These are phyloP conservation scores for Elephas maximus DNA, from an alignment of 2,113 vertebrate species.

Conservation along the genomic window DNA sequence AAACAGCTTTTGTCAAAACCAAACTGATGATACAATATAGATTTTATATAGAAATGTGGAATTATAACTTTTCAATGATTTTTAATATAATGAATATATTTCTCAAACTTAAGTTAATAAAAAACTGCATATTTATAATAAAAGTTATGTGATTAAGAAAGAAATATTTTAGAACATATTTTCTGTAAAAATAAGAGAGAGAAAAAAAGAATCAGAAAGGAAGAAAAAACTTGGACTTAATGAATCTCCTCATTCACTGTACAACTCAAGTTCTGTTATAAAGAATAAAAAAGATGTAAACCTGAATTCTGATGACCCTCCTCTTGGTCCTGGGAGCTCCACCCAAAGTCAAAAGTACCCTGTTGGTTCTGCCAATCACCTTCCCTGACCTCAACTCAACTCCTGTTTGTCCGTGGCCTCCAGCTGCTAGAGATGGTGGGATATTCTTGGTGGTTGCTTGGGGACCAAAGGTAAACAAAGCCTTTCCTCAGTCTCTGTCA, in stretches of 20 bases:
- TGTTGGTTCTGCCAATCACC: neutral
- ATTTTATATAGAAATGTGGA: constrained; percentile 28
- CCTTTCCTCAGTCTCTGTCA: neutral
- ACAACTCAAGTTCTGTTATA: neutral
- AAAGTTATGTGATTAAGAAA: constrained; percentile 40
- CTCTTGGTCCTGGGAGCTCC: neutral
- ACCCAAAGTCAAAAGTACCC: neutral
- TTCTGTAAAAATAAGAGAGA: constrained; percentile 35
- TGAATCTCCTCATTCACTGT: neutral
- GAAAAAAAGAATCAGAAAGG: neutral
- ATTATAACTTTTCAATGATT: constrained; percentile 35
- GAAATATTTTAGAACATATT: constrained; percentile 51
- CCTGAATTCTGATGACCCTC: neutral
- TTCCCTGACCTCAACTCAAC: neutral
- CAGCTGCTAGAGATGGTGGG: neutral
- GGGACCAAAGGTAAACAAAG: neutral
- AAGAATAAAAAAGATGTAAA: neutral
- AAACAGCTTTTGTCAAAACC: constrained; percentile 55
- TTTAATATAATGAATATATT: constrained; percentile 26
- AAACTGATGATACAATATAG: neutral
- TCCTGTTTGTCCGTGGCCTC: neutral
- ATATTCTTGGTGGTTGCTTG: neutral
- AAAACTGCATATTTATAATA: constrained; percentile 29
- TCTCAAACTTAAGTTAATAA: constrained; percentile 38
- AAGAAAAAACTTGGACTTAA: neutral